Conservation (phyloP, 2,797 vertebrate species). For the Poecile montanus region DNA sequence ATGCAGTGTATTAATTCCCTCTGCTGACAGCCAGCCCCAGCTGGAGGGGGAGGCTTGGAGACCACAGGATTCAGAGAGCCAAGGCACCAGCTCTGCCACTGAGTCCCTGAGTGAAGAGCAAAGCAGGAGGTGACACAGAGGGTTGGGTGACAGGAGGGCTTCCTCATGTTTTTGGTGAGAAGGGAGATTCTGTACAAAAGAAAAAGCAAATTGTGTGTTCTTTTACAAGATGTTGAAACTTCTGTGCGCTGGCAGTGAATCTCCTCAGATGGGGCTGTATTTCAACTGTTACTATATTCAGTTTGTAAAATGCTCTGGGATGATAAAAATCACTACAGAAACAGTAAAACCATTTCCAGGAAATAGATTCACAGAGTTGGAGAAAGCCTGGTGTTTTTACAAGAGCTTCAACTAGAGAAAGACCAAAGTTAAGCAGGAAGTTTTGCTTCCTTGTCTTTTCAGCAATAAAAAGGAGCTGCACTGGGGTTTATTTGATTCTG, state of each 20-base stretch:
- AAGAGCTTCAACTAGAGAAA: not conserved
- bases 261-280: not conserved
- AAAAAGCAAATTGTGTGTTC: not conserved
- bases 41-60: not conserved
- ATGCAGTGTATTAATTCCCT: not conserved
- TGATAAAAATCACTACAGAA: slow-evolving; percentile 35
- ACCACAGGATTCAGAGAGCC: accelerated
- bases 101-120: accelerated
- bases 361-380: not conserved
- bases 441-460: not conserved
- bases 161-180: not conserved
- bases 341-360: slow-evolving; percentile 29
- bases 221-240: not conserved
- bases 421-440: not conserved
- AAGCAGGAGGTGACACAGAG: not conserved
- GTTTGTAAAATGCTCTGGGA: slow-evolving; percentile 34
- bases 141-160: not conserved
- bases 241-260: not conserved
- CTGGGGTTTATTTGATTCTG: not conserved
- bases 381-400: not conserved
- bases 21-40: not conserved
- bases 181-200: not conserved
- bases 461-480: not conserved
- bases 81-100: not conserved
- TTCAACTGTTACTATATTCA: slow-evolving; percentile 27